These are phyloP conservation scores for Odontophorus gujanensis DNA, from an alignment of 2,113 vertebrate species.

Conservation along the genomic window DNA sequence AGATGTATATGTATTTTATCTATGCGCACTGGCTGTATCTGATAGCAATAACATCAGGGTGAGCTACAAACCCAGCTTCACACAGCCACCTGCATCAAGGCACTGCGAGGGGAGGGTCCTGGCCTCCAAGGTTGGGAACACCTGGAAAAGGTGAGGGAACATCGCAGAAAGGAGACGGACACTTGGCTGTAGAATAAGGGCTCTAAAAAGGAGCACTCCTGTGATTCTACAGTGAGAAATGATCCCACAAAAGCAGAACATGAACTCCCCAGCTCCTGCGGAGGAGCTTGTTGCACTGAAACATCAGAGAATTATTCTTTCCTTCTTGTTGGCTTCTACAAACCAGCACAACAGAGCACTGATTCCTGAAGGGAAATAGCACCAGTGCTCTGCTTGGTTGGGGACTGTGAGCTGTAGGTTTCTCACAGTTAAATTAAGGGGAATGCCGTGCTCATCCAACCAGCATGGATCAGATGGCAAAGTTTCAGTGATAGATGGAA, in stretches of 20 bases:
- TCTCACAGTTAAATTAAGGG: conserved; percentile 12
- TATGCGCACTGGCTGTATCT: neutral
- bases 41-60: neutral
- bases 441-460: neutral
- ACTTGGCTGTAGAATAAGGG: neutral
- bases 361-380: neutral
- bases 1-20: neutral
- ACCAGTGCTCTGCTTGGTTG: neutral
- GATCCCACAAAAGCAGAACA: neutral
- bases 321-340: neutral
- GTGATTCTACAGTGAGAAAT: neutral
- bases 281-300: neutral
- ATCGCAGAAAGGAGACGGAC: neutral
- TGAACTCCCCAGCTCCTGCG: neutral
- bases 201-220: neutral
- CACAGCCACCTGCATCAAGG: neutral
- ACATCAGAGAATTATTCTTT: neutral
- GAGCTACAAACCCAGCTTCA: neutral
- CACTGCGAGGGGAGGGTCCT: neutral
- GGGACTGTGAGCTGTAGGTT: neutral
- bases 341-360: neutral
- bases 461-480: neutral
- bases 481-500: neutral
- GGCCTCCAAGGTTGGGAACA: neutral
- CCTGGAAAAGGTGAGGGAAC: neutral